These are phyloP conservation scores for Diceros bicornis DNA, from an alignment of 2,797 vertebrate genomes.

Conservation along the genomic window DNA sequence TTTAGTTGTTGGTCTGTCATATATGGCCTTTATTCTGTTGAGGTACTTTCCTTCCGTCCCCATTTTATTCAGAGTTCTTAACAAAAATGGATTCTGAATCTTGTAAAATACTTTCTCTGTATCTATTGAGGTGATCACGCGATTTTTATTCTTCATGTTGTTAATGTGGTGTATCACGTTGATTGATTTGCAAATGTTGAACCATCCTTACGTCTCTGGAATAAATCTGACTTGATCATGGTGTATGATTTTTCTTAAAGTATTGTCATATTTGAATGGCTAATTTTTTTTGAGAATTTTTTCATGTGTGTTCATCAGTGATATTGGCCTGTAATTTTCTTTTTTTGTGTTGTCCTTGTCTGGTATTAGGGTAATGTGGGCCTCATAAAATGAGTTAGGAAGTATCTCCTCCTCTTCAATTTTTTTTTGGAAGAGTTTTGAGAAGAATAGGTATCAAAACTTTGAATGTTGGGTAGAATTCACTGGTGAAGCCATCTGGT, in stretches of 20 bases:
- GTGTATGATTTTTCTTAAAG: neutral
- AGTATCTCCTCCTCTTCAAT: neutral
- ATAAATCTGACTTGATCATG: neutral
- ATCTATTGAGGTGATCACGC: neutral
- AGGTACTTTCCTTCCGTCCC: neutral
- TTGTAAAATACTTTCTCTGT: neutral
- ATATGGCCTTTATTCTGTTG: neutral
- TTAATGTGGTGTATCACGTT: neutral
- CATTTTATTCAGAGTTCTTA: neutral
- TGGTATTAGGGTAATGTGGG: neutral
- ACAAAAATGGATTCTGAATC: neutral
- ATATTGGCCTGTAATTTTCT: neutral
- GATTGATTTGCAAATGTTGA: neutral
- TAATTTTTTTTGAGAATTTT: neutral
- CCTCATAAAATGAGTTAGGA: neutral
- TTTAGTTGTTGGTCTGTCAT: neutral
- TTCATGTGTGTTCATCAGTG: neutral
- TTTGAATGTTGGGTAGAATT: neutral
- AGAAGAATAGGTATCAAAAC: neutral
- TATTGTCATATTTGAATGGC: neutral
- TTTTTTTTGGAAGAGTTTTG: neutral
- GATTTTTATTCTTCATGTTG: neutral
- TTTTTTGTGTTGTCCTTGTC: neutral
- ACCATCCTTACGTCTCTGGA: neutral
- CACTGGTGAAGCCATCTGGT: neutral